Base-by-base conservation (phyloP, 1,140 invertebrate species). In the Phthorimaea operculella region DNA sequence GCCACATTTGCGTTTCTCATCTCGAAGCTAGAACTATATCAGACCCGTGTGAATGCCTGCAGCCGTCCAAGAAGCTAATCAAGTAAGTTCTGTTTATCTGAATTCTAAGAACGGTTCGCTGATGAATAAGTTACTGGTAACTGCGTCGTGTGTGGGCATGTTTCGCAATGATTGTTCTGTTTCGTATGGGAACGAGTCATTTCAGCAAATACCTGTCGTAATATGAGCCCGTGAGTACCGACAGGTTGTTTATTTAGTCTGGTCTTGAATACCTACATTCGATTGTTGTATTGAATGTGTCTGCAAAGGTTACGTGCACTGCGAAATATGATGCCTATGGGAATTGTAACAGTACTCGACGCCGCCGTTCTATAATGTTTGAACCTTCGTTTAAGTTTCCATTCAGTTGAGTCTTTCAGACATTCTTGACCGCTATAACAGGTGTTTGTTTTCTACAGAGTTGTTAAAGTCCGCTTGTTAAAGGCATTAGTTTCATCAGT, bases 151-250 rank as follows among this genome's bases (percentile, higher is more conserved):
- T 39, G 36, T 12, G 36, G 10, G n/a, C 10, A n/a, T n/a, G n/a
- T 10, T 39, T 10, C 10, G 2, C 36, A 39, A 39, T 12, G 10
- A 39, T 12, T 10, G 10, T 10, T 48, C 48, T 55, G 9, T 9
- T 58, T 58, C 57, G 53, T 51, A 42, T 58, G 57, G 42, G 57
- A 58, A 58, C 33, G 21, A 36, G 50, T 44, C 18, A 50, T 8
- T 49, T 53, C 44, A 47, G 44, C 44, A 47, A 15, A 15, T 15
- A 47, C 12, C 44, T 47, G 16, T 3, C 44, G 44, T 8, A 47
- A 47, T 15, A 15, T 16, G 44, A 47, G 15, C 12, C 44, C 44
- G 44, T 47, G 44, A 16, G 44, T 47, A 45, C 42, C n/a, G 14
- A n/a, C 42, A 11, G 42, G 33, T 11, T 34, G 11, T 34, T 34